These are phyloP conservation scores for Cranoglanis bouderius DNA, from an alignment of 2,113 vertebrate species.

Conservation along the genomic window DNA sequence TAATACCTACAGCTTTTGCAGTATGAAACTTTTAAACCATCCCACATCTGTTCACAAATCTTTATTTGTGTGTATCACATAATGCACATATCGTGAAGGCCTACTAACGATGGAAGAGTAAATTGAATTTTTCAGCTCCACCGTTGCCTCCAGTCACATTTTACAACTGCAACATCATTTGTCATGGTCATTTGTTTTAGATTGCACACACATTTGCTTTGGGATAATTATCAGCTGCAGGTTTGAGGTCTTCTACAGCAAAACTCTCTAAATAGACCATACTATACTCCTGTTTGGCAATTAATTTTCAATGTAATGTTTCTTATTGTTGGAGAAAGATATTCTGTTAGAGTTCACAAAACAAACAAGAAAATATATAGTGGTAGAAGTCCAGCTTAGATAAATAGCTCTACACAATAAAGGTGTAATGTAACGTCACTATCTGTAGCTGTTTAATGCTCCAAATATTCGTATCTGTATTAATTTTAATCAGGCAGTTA, in stretches of 20 bases:
- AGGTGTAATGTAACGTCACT: background rate
- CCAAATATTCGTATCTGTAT: background rate
- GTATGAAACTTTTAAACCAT: background rate
- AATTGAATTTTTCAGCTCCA: background rate
- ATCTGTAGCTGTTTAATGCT: background rate
- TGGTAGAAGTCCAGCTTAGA: background rate
- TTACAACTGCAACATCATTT: background rate
- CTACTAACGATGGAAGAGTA: background rate
- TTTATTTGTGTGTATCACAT: background rate
- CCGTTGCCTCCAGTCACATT: background rate
- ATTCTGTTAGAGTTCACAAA: background rate
- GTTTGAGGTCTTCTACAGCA: background rate
- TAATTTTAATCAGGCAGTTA: background rate
- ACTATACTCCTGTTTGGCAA: background rate
- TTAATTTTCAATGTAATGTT: background rate
- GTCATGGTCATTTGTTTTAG: conserved; percentile 17
- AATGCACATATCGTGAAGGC: background rate
- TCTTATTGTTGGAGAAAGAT: background rate
- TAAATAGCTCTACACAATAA: background rate
- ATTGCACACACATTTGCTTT: conserved; percentile 6
- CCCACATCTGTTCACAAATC: background rate
- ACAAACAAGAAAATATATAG: background rate
- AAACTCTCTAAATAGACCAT: background rate
- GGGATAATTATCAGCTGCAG: background rate
- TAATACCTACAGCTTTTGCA: background rate